Conservation (phyloP, 2,113 vertebrate genomes). For the Peucedramus taeniatus region DNA sequence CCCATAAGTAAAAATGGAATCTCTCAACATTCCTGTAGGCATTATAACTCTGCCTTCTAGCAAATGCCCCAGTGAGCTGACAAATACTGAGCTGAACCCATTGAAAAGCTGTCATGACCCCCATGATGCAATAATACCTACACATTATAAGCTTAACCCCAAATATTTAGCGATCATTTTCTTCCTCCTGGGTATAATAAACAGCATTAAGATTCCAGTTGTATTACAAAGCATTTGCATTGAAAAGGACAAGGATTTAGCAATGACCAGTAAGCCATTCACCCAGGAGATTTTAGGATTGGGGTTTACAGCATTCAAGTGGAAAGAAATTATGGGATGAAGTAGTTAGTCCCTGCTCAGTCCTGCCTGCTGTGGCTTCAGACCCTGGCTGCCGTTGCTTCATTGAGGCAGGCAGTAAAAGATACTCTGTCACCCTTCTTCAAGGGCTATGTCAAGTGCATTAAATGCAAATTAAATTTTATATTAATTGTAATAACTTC, state of each 20-base stretch:
- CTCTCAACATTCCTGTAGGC: neutral
- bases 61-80: neutral
- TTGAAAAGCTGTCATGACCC: neutral
- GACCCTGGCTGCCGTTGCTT: neutral
- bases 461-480: neutral
- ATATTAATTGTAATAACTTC: neutral
- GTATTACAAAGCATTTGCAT: neutral
- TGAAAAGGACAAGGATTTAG: neutral
- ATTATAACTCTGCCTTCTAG: neutral
- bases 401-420: neutral
- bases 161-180: neutral
- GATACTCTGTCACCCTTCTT: neutral
- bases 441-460: neutral
- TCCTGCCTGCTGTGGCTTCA: neutral
- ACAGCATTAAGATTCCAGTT: neutral
- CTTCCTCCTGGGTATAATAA: neutral
- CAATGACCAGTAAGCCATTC: neutral
- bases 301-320: neutral
- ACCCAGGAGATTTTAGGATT: neutral
- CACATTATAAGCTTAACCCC: neutral
- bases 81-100: neutral
- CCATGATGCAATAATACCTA: neutral
- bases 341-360: neutral
- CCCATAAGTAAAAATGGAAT: neutral
- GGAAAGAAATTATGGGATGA: neutral